A percentile compares a stretch with the other conserved stretches of the same genome.
Evolutionary conservation across 2,797 vertebrate genomes (phyloP).

Genomic region (Sebastes trivittatus): DNA sequence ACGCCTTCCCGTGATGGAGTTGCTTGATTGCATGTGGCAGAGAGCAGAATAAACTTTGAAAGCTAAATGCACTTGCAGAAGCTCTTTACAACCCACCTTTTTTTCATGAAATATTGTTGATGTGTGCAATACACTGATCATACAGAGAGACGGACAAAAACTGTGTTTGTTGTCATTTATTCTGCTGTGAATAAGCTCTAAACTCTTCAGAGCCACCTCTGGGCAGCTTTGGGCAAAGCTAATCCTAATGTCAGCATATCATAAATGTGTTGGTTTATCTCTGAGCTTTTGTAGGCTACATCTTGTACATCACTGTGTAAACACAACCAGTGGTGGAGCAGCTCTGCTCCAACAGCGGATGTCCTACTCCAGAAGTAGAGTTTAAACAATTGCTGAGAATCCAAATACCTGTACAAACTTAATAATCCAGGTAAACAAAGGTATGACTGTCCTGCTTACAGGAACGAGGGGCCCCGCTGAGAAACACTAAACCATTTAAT

Average conservation of each 20-base stretch:
- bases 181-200: neutral
- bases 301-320: conserved; percentile 20
- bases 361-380: neutral
- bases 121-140: too few species aligned
- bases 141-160: too few species aligned
- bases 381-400: neutral
- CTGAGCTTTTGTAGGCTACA: neutral
- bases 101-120: neutral
- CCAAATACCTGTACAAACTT: neutral
- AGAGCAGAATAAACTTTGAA: neutral
- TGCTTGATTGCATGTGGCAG: neutral
- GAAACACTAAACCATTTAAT: conserved; percentile 52
- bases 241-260: conserved; percentile 7
- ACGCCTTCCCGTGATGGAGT: too few species aligned
- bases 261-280: conserved; percentile 5
- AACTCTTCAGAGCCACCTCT: neutral
- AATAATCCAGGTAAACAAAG: conserved; percentile 45
- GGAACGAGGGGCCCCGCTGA: conserved; percentile 11
- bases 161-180: too few species aligned
- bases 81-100: neutral
- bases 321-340: neutral
- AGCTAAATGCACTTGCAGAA: neutral
- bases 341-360: neutral
- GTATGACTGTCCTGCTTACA: conserved; percentile 17
- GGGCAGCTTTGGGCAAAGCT: neutral